These are phyloP conservation scores for Leucophenga maculata DNA, from an alignment of 2,888 invertebrate genomes.

Conservation along the genomic window DNA sequence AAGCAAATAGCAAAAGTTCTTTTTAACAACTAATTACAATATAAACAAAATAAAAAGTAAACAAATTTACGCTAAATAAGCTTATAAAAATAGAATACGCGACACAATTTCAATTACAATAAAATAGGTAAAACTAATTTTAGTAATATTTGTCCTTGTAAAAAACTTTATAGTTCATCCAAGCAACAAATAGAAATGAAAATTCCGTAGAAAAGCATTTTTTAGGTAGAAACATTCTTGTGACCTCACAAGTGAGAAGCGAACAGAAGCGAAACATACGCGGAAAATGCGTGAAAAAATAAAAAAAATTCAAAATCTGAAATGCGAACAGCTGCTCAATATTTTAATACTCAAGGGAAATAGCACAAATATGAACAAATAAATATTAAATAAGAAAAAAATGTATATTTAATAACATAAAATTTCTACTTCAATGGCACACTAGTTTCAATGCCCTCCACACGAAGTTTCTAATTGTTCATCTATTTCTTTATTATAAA, in stretches of 20 bases:
- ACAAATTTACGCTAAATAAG: too few relatives aligned
- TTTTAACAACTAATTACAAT: too few relatives aligned
- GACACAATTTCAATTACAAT: too few relatives aligned
- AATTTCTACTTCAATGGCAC: not conserved
- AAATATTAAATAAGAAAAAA: conserved; percentile 1
- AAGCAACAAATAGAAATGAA: not conserved
- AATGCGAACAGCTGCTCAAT: not conserved
- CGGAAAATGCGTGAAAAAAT: conserved; percentile 8
- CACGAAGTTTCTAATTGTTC: too few relatives aligned
- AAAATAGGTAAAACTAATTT: too few relatives aligned
- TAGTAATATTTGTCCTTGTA: not conserved
- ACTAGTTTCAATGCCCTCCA: not conserved
- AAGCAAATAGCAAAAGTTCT: too few relatives aligned
- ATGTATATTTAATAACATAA: not conserved
- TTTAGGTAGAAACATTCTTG: too few relatives aligned
- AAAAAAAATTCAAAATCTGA: not conserved
- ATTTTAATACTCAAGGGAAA: conserved; percentile 7
- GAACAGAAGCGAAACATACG: not conserved
- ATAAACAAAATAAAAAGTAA: too few relatives aligned
- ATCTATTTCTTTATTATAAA: too few relatives aligned
- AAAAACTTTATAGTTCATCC: not conserved
- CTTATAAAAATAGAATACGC: too few relatives aligned
- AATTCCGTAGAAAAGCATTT: too few relatives aligned
- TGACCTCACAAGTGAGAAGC: conserved; percentile 10
- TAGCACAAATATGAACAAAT: not conserved